These are phyloP conservation scores for Triplophysa tibetana DNA, from an alignment of 2,113 vertebrate genomes.

Conservation along the genomic window DNA sequence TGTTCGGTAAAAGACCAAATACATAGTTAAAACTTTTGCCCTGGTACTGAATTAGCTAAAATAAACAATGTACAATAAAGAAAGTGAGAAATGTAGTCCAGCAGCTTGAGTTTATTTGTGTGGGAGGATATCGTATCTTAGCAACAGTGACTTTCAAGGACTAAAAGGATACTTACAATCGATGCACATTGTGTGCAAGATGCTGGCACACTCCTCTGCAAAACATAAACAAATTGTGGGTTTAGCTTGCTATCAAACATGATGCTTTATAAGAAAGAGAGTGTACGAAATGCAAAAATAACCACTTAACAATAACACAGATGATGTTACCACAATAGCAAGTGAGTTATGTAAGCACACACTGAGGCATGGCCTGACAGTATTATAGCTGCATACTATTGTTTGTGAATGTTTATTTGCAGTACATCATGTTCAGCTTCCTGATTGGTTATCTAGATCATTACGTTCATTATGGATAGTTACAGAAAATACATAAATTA, in stretches of 20 bases:
- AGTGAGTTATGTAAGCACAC: constrained; percentile 4
- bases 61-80: neutral
- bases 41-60: neutral
- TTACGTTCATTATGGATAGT: no score
- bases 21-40: neutral
- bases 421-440: neutral
- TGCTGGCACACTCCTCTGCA: constrained; percentile 6
- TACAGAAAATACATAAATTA: no score
- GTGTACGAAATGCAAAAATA: neutral
- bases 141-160: constrained; percentile 39
- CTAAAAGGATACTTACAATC: constrained; percentile 20
- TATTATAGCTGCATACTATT: neutral
- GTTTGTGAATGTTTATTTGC: neutral
- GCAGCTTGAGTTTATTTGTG: constrained; percentile 27
- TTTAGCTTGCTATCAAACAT: neutral
- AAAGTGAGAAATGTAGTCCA: neutral
- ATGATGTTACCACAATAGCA: constrained; percentile 4
- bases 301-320: neutral
- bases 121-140: constrained; percentile 40
- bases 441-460: neutral
- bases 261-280: neutral
- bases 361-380: neutral
- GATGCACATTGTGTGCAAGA: neutral
- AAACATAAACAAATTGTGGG: constrained; percentile 5
- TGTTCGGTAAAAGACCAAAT: neutral